These are phyloP conservation scores for Rotaria socialis DNA, from an alignment of 2,888 invertebrate species.

Conservation along the genomic window DNA sequence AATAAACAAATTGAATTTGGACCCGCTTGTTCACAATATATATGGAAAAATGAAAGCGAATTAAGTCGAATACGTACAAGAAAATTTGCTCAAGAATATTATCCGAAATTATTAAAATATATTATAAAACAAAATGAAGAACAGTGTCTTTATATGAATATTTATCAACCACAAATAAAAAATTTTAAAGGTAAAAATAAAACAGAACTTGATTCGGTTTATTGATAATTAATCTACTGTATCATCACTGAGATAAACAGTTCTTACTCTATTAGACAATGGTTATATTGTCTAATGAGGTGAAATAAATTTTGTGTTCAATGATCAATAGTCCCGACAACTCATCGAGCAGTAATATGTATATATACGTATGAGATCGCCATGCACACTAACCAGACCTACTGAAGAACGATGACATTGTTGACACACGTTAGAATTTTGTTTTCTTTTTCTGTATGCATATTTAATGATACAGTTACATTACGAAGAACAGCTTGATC, in stretches of 20 bases:
- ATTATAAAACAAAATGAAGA: constrained; percentile 9
- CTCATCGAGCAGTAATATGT: not conserved
- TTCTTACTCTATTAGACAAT: not conserved
- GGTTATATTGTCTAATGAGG: not conserved
- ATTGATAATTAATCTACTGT: not conserved
- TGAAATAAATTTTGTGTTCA: not conserved
- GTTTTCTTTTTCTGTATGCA: not conserved
- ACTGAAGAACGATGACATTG: not conserved
- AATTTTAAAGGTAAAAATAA: not conserved
- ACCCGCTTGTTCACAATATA: not conserved
- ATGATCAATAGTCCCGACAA: not conserved
- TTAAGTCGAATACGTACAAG: not conserved
- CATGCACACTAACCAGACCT: not conserved
- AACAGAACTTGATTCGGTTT: too few relatives aligned
- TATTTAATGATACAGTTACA: not conserved
- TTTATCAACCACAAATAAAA: constrained; percentile 28
- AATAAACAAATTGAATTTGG: constrained; percentile 6
- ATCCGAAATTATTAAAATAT: constrained; percentile 9
- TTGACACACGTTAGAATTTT: not conserved
- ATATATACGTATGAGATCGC: not conserved
- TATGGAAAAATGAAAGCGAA: constrained; percentile 16
- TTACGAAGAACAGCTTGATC: not conserved
- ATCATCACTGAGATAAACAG: not conserved
- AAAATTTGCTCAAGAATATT: constrained; percentile 13
- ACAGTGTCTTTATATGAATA: constrained; percentile 35